Base-by-base conservation (phyloP, 2,797 vertebrate species). In the Chelon labrosus region DNA sequence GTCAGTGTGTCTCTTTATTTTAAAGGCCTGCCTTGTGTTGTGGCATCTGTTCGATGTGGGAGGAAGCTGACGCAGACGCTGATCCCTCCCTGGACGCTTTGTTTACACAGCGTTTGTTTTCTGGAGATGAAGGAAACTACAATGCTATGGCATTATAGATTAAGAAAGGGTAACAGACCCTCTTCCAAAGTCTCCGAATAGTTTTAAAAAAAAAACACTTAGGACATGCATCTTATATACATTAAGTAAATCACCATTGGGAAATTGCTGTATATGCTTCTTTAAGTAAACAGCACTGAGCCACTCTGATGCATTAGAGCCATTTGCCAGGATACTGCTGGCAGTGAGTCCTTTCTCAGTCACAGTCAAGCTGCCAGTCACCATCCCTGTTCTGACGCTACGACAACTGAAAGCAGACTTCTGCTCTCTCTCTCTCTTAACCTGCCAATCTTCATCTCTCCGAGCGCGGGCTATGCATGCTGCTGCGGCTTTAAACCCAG, bases 311-410 rank as follows among this genome's bases (percentile, higher is more conserved):
- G 35, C 50, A 69, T 67, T 19, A 11, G 27, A 52, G 47, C 39
- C 39, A 17, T 77, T 52, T 64, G 70, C 73, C 77, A 84, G 52
- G 54, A 67, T 14, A 12, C 14, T 75, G 38, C 52, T 65, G 73
- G 64, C 73, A 75, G 78, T 66, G 47, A 44, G 2, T 55, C 37
- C 4, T 8, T 7, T 73, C 51, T 58, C 53, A 20, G 51, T 74
- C 67, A 22, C 39, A 55, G 66, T 78, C 65, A 46, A 57, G 71
- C 75, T 77, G 82, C 72, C 82, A 77, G 46, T 81, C 77, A 62
- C 57, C 50, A 27, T 44, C 25, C 31, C 31, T 42, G 27, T 50
- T 72, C 61, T 53, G 60, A 80, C 63, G 65, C 52, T 25, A 14
- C 50, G 22, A 70, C 58, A 51, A 75, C 64, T 55, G 49, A 87